Conservation (phyloP, 2,888 invertebrate species). For the Erannis defoliaria region DNA sequence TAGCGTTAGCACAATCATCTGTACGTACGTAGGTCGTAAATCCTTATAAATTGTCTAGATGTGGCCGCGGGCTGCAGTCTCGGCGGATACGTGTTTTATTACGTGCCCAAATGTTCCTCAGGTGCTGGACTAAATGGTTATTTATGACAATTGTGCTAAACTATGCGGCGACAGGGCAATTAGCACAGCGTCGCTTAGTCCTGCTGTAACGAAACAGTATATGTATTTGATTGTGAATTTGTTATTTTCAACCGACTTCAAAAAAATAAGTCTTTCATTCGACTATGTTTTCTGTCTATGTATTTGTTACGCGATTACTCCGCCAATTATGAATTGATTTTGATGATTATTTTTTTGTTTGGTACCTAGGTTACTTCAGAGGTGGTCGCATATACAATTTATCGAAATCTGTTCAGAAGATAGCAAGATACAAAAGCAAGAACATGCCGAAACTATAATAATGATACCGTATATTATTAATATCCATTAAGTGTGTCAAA, state of each 20-base stretch:
- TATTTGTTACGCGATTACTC: too few relatives aligned
- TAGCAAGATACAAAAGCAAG: not conserved
- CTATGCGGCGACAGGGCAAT: constrained; percentile 30
- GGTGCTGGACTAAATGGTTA: constrained; percentile 57
- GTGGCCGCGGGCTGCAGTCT: constrained; percentile 69
- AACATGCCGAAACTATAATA: not conserved
- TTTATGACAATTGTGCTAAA: constrained; percentile 56
- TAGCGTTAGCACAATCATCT: constrained; percentile 57
- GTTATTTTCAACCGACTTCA: too few relatives aligned
- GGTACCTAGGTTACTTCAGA: too few relatives aligned
- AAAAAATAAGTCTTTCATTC: too few relatives aligned
- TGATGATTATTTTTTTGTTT: too few relatives aligned
- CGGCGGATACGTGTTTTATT: constrained; percentile 68
- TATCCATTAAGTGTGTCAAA: constrained; percentile 23
- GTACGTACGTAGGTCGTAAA: constrained; percentile 60
- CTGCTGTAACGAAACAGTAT: not conserved
- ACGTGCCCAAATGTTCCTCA: constrained; percentile 63
- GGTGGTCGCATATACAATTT: too few relatives aligned
- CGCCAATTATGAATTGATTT: too few relatives aligned
- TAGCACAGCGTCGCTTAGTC: constrained; percentile 14
- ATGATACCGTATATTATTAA: constrained; percentile 1
- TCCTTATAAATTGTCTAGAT: constrained; percentile 71
- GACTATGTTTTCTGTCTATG: too few relatives aligned
- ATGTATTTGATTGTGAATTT: too few relatives aligned
- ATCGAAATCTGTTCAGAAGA: too few relatives aligned